These are phyloP conservation scores for Ligdia adustata DNA, from an alignment of 2,888 invertebrate genomes.

Conservation along the genomic window DNA sequence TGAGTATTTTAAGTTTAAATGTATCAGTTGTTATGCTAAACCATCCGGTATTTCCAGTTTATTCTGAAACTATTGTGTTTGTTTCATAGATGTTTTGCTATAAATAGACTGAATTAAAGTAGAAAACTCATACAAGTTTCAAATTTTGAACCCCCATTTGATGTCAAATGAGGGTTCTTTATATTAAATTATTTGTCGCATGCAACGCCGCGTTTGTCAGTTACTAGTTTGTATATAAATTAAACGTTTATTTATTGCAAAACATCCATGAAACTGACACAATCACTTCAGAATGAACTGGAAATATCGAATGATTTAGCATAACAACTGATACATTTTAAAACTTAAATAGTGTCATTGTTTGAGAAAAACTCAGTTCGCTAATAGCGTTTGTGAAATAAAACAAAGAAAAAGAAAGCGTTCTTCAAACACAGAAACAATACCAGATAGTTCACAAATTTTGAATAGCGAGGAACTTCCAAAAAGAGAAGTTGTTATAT, in stretches of 20 bases:
- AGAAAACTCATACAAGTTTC: too few relatives aligned
- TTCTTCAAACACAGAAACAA: constrained; percentile 37
- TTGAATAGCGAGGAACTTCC: constrained; percentile 2
- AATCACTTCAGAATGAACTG: constrained; percentile 1
- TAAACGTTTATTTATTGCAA: too few relatives aligned
- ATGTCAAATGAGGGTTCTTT: too few relatives aligned
- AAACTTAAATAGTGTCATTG: constrained; percentile 15
- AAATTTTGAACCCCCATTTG: too few relatives aligned
- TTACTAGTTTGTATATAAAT: too few relatives aligned
- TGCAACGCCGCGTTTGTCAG: too few relatives aligned
- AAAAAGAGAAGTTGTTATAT: background rate
- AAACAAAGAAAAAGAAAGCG: constrained; percentile 50
- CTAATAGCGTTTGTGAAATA: constrained; percentile 15
- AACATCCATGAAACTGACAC: background rate
- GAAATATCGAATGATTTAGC: constrained; percentile 7
- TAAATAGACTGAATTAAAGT: too few relatives aligned
- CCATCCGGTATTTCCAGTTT: background rate
- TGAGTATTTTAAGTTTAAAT: constrained; percentile 18
- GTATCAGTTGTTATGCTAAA: constrained; percentile 33
- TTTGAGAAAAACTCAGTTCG: constrained; percentile 13
- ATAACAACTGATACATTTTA: constrained; percentile 32
- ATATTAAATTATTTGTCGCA: too few relatives aligned
- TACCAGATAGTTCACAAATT: constrained; percentile 22
- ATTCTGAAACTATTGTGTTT: background rate
- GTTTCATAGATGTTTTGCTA: background rate